Conservation (phyloP, 2,888 invertebrate species). For the Drosophila flavopinicola region DNA sequence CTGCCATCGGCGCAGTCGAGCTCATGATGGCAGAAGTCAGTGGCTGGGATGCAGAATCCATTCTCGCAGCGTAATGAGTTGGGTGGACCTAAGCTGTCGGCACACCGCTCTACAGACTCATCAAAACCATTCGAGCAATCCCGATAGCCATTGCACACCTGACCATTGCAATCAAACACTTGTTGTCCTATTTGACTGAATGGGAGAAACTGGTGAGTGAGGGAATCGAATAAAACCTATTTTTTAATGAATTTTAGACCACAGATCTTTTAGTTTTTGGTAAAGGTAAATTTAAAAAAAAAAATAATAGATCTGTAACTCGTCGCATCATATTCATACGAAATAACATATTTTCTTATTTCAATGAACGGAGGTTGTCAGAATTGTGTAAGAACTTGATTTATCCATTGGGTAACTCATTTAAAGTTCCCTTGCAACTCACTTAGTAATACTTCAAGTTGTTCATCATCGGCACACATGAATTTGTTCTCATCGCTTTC, state of each 20-base stretch:
- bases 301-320: too few relatives aligned
- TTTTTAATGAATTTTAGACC: too few relatives aligned
- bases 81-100: conserved; percentile 61
- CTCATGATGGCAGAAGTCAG: conserved; percentile 22
- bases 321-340: too few relatives aligned
- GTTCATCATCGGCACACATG: conserved; percentile 10
- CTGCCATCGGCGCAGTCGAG: conserved; percentile 43
- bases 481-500: conserved; percentile 31
- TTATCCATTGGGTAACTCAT: conserved; percentile 23
- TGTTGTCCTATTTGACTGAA: background rate
- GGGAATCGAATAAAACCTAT: background rate
- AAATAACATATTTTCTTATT: too few relatives aligned
- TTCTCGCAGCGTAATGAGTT: conserved; percentile 63
- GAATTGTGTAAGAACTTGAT: too few relatives aligned
- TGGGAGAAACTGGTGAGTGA: background rate
- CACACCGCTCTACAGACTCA: conserved; percentile 68
- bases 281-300: too few relatives aligned
- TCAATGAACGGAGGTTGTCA: too few relatives aligned
- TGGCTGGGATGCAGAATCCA: conserved; percentile 52
- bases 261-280: too few relatives aligned
- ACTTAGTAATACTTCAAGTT: background rate
- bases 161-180: conserved; percentile 35
- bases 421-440: conserved; percentile 6
- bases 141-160: conserved; percentile 61
- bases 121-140: conserved; percentile 71